Evolutionary conservation across 1,140 invertebrate species (phyloP).

Genomic region (Hetaerina americana): DNA sequence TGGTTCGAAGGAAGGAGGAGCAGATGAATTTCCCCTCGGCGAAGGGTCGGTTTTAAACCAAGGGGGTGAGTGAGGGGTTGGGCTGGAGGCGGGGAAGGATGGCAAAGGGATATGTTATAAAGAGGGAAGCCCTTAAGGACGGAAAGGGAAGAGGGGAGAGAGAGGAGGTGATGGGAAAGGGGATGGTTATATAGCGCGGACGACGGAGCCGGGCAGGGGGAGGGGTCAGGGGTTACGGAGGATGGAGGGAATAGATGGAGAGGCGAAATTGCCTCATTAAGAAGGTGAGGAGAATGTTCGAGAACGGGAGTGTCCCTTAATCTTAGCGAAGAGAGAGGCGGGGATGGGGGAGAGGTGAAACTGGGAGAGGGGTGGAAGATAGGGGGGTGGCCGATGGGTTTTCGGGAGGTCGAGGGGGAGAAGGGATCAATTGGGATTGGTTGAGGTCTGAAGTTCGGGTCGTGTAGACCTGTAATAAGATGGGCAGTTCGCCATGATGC

Average conservation of each 20-base stretch:
- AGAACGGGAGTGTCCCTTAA: neutral
- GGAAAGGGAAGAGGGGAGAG: too few relatives aligned
- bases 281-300: neutral
- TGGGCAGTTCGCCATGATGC: neutral
- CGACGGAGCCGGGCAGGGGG: too few relatives aligned
- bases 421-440: neutral
- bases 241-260: neutral
- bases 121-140: too few relatives aligned
- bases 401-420: neutral
- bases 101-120: too few relatives aligned
- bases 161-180: too few relatives aligned
- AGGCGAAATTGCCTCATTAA: neutral
- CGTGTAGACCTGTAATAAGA: neutral
- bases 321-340: neutral
- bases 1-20: neutral
- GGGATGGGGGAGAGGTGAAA: neutral
- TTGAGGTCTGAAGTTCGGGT: neutral
- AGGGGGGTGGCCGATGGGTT: neutral
- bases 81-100: too few relatives aligned
- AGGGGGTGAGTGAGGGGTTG: too few relatives aligned
- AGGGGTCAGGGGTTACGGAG: neutral
- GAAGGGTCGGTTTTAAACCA: too few relatives aligned
- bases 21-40: neutral
- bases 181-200: too few relatives aligned
- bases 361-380: neutral